A percentile compares a stretch with the other conserved stretches of the same genome.
Conservation (phyloP, 64 coral and sea anemone genomes). For the Stylophora pistillata region DNA sequence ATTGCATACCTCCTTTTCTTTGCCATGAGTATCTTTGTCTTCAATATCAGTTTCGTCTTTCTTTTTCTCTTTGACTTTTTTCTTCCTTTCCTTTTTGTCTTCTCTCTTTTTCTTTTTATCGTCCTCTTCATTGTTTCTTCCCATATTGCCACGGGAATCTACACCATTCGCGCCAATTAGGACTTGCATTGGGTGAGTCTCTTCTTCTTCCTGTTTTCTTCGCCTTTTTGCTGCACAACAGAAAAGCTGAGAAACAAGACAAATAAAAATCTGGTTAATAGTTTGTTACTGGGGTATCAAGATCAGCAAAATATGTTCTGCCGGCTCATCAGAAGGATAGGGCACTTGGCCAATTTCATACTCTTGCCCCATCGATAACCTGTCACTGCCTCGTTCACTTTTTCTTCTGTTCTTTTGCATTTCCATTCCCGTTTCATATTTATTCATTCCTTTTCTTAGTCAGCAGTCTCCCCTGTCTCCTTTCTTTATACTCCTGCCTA, state of each 20-base stretch:
- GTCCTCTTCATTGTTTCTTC: neutral
- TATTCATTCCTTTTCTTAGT: too few species aligned
- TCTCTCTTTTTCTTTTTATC: neutral
- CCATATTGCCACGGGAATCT: neutral
- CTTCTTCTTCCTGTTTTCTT: constrained; percentile 9
- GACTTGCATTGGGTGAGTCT: constrained; percentile 9
- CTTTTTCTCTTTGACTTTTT: neutral
- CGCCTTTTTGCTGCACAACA: constrained; percentile 45
- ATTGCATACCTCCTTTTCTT: neutral
- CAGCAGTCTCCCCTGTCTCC: too few species aligned
- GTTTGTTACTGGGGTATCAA: neutral
- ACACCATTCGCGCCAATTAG: constrained; percentile 5
- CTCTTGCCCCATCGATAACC: too few species aligned
- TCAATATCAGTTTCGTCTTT: neutral
- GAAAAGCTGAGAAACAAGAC: constrained; percentile 21
- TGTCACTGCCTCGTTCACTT: too few species aligned
- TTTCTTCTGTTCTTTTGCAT: too few species aligned
- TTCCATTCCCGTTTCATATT: too few species aligned
- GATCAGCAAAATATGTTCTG: neutral
- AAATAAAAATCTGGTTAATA: neutral
- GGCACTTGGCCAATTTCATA: too few species aligned
- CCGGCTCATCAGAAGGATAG: too few species aligned
- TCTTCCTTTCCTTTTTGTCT: neutral
- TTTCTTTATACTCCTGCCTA: too few species aligned
- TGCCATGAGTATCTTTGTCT: neutral